These are phyloP conservation scores for Heliornis fulica DNA, from an alignment of 2,113 vertebrate genomes.

Conservation along the genomic window DNA sequence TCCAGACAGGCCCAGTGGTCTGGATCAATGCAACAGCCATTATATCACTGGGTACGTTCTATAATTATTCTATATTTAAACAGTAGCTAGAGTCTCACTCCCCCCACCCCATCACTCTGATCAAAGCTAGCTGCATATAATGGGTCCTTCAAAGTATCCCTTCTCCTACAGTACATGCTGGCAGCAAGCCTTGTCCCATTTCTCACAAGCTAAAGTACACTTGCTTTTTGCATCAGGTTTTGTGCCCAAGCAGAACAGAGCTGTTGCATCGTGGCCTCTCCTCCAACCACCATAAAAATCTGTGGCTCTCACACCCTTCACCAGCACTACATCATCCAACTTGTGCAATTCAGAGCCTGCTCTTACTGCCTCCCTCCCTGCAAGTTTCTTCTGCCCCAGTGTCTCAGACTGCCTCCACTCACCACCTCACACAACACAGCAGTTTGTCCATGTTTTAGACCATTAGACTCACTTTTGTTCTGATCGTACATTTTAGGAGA, in stretches of 20 bases:
- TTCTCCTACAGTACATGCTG: not conserved
- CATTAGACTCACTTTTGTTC: not conserved
- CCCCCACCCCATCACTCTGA: not conserved
- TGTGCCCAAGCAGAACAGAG: not conserved
- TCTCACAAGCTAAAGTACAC: not conserved
- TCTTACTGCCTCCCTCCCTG: not conserved
- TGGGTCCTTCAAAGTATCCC: not conserved
- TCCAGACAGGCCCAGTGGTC: not conserved
- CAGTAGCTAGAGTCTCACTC: not conserved
- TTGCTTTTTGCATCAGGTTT: not conserved
- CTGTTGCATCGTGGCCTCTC: not conserved
- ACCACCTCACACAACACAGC: not conserved
- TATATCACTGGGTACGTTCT: not conserved
- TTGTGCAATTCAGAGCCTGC: not conserved
- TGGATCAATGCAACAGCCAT: constrained; percentile 14
- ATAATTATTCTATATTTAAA: constrained; percentile 11
- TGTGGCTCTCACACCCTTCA: not conserved
- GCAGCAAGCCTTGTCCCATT: not conserved
- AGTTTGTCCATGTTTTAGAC: not conserved
- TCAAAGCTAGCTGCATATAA: not conserved
- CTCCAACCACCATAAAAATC: rapidly evolving
- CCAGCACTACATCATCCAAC: not conserved
- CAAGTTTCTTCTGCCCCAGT: not conserved
- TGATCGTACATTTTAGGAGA: not conserved
- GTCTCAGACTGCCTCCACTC: not conserved